phyloP scores from a whole-genome alignment of 2,113 vertebrate species.

The Lampris megalopsis region DNA sequence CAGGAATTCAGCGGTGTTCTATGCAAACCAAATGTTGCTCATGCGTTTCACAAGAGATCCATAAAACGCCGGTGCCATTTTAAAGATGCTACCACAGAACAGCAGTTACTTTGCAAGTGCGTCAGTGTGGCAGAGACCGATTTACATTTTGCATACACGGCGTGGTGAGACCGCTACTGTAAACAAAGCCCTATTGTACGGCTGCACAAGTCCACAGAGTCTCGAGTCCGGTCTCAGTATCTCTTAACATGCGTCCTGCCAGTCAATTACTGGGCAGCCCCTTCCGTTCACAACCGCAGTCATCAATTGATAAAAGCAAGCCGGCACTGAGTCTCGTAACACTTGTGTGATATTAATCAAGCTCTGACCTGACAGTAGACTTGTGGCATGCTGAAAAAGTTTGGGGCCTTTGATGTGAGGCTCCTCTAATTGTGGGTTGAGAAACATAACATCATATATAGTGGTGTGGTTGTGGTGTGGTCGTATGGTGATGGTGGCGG shows the following conservation, averaged over 20 bases:
- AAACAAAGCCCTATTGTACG: conserved; percentile 36
- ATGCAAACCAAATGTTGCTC: conserved; percentile 34
- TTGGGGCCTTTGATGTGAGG: background rate
- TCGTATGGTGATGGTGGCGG: background rate
- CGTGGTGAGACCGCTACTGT: conserved; percentile 32
- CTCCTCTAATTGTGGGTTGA: background rate
- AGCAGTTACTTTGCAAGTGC: conserved; percentile 68
- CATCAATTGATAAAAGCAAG: background rate
- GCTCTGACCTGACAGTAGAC: no score
- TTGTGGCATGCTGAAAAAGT: background rate
- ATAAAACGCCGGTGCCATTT: conserved; percentile 29
- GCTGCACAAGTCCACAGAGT: conserved; percentile 9
- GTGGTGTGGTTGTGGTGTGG: background rate
- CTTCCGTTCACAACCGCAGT: no score
- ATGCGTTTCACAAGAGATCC: conserved; percentile 1
- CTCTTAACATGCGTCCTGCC: background rate
- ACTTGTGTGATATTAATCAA: no score
- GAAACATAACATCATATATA: background rate
- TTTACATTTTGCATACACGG: conserved; percentile 54
- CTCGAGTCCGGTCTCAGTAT: background rate
- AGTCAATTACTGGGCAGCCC: background rate
- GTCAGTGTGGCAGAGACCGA: conserved; percentile 63
- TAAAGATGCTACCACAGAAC: conserved; percentile 25
- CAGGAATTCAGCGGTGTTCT: conserved; percentile 24
- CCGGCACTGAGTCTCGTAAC: no score